phyloP scores from a whole-genome alignment of 2,888 invertebrate species.

The Mycalesis mineus region DNA sequence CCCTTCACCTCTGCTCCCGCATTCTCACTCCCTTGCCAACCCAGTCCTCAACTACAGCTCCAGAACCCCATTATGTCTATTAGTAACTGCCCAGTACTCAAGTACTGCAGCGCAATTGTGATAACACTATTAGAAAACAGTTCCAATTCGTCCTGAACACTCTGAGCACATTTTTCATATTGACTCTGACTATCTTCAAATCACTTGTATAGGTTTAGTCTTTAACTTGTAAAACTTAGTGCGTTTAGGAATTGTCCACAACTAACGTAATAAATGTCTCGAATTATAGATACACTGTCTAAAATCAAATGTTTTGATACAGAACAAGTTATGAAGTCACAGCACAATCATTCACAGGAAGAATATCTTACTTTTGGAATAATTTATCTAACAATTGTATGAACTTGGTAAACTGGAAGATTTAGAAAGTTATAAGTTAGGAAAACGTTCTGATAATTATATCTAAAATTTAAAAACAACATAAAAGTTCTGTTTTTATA shows the following conservation, averaged over 20 bases:
- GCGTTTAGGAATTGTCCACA: slow-evolving; percentile 11
- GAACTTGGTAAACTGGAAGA: slow-evolving; percentile 8
- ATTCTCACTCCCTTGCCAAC: slow-evolving; percentile 45
- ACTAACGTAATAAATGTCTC: slow-evolving; percentile 5
- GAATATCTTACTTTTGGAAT: slow-evolving; percentile 18
- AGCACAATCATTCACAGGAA: slow-evolving; percentile 32
- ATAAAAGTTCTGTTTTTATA: slow-evolving; percentile 16
- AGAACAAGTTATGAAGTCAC: slow-evolving; percentile 54
- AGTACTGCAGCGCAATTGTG: slow-evolving; percentile 61
- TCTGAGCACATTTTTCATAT: slow-evolving; percentile 57
- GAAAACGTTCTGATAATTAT: slow-evolving; percentile 7
- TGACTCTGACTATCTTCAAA: slow-evolving; percentile 39
- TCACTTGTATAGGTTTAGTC: slow-evolving; percentile 8
- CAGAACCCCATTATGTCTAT: slow-evolving; percentile 46
- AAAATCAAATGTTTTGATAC: slow-evolving; percentile 49
- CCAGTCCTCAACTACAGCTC: slow-evolving; percentile 39
- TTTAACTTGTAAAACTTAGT: not conserved
- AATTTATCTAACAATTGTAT: slow-evolving; percentile 4
- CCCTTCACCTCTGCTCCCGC: slow-evolving; percentile 57
- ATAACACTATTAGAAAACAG: slow-evolving; percentile 57
- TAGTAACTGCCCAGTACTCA: slow-evolving; percentile 41
- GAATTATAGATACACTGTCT: slow-evolving; percentile 16
- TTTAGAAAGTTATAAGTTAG: not conserved
- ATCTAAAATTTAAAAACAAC: slow-evolving; percentile 18
- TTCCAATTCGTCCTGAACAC: slow-evolving; percentile 62